Base-by-base conservation (phyloP, 2,888 invertebrate genomes). In the Rugalucina vietnamica region DNA sequence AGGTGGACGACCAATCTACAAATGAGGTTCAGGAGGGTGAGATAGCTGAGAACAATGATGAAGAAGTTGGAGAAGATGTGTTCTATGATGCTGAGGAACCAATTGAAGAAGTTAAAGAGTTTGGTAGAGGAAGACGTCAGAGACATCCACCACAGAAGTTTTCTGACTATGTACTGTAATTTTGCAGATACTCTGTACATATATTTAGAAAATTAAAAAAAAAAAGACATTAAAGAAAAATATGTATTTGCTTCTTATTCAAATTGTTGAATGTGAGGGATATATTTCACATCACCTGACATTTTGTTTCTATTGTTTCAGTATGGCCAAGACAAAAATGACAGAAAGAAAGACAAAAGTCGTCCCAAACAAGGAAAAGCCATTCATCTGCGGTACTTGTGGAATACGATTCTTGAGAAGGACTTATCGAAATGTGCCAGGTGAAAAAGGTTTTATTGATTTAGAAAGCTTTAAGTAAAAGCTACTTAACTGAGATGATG, bases 111-210 rank as follows among this genome's bases (percentile, higher is more conserved):
- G n/a, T n/a, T n/a, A n/a, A n/a, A n/a, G 60, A 60, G 29, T 21
- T 60, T 24, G 60, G 60, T 5, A 60, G 60, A 60, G 60, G 60
- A 24, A 60, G 29, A 18, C 60, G 60, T 10, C 60, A 60, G 29
- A 60, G 60, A 29, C 60, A 29, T 29, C 60, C 8, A 8, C 60
- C 60, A 27, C 8, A 8, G 21, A 60, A 60, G 60, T 60, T 10
- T 60, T 60, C 60, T 29, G 60, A 60, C 29, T 60, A 60, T 60
- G 60, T 60, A 29, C 29, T 60, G 60, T 60, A 60, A 60, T 60
- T 60, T 60, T 24, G 24, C 10, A 60, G 29, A 60, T 60, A 29
- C 29, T 8, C 5, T 60, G 60, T 60, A 27, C 5, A 27, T 12
- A 8, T 43, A 43, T 12, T 12, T 12, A 43, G 18, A 43, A 43